Percentiles rank a stretch among this genome's conserved stretches.
These are phyloP conservation scores for Charaxes varanes DNA, from an alignment of 1,140 invertebrate genomes.

Conservation along the genomic window DNA sequence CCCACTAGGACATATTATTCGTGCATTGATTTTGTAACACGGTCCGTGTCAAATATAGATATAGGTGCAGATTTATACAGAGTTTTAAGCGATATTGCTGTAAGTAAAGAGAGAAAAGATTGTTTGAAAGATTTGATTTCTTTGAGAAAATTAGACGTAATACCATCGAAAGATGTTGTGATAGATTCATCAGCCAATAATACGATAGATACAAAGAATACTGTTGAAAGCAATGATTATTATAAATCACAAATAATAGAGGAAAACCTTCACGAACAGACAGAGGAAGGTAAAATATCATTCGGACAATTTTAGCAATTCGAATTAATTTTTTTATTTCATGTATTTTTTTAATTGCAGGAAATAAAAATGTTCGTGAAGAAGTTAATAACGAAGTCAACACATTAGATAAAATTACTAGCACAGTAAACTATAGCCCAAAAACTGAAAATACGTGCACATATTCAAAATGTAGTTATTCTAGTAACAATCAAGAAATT, in stretches of 20 bases:
- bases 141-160: too few species aligned
- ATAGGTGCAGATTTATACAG: constrained; percentile 30
- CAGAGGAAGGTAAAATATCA: background rate
- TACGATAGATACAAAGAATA: too few species aligned
- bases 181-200: too few species aligned
- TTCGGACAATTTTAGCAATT: background rate
- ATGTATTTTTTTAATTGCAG: background rate
- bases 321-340: background rate
- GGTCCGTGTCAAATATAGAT: constrained; percentile 22
- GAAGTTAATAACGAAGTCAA: background rate
- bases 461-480: too few species aligned
- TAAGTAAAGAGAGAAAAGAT: constrained; percentile 18
- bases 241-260: too few species aligned
- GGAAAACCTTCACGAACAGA: too few species aligned
- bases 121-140: too few species aligned
- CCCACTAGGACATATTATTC: constrained; percentile 45
- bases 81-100: constrained; percentile 38
- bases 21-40: constrained; percentile 45
- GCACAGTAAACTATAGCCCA: too few species aligned
- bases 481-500: too few species aligned
- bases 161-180: too few species aligned
- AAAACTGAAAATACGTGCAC: too few species aligned
- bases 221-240: too few species aligned
- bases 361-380: background rate
- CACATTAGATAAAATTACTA: background rate